Evolutionary conservation across 2,888 invertebrate genomes (phyloP).

Genomic region (Drosophila gaucha): DNA sequence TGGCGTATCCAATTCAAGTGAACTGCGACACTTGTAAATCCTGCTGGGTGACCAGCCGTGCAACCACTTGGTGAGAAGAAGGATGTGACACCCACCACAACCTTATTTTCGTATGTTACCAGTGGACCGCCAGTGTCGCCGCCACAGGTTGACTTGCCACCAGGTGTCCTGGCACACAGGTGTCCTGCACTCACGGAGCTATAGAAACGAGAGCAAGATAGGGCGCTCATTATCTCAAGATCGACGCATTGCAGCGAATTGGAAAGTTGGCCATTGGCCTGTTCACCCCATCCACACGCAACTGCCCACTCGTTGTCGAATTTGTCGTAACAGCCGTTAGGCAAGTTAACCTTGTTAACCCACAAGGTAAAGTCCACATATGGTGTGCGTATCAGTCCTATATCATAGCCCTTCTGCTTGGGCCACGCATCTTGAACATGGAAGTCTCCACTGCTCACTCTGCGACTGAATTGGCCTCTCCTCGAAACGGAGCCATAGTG

Average conservation of each 20-base stretch:
- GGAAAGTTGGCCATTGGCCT: constrained; percentile 41
- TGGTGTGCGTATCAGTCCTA: constrained; percentile 66
- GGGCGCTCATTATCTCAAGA: constrained; percentile 79
- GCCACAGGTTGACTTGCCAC: constrained; percentile 60
- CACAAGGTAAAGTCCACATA: constrained; percentile 28
- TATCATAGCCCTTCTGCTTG: constrained; percentile 57
- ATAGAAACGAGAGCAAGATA: constrained; percentile 82
- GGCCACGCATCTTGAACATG: constrained; percentile 35
- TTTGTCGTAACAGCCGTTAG: constrained; percentile 28
- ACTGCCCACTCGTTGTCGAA: constrained; percentile 67
- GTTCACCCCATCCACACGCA: constrained; percentile 85
- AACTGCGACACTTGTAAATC: constrained; percentile 61
- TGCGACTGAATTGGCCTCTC: constrained; percentile 3
- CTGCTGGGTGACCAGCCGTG: constrained; percentile 52
- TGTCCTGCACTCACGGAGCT: constrained; percentile 51
- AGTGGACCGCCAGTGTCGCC: constrained; percentile 82
- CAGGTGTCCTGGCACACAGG: constrained; percentile 61
- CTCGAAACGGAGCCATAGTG: constrained; percentile 51
- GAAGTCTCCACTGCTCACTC: constrained; percentile 25
- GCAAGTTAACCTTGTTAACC: constrained; percentile 58
- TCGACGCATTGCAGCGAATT: constrained; percentile 79
- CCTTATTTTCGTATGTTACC: constrained; percentile 46
- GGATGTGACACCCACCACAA: constrained; percentile 69
- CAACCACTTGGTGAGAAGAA: constrained; percentile 45
- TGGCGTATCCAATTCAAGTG: constrained; percentile 66